Percentiles rank a stretch among this genome's conserved stretches.
These are phyloP conservation scores for Pipa parva DNA, from an alignment of 2,113 vertebrate genomes.

Conservation along the genomic window DNA sequence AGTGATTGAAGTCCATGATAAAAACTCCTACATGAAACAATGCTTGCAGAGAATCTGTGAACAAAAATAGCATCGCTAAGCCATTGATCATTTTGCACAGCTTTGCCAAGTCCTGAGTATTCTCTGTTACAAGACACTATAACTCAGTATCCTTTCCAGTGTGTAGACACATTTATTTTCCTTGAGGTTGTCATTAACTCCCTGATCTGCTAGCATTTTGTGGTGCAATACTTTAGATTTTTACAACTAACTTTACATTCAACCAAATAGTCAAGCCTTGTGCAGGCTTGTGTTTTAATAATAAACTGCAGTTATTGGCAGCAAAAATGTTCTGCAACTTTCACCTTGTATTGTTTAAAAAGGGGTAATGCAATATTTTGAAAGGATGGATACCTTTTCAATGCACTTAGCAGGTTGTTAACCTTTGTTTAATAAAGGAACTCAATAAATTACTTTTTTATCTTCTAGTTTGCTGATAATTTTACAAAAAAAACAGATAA, in stretches of 20 bases:
- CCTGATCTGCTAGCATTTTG: not conserved
- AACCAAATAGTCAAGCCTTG: not conserved
- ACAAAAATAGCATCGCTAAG: slow-evolving; percentile 51
- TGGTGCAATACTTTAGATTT: not conserved
- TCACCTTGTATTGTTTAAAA: too few species aligned
- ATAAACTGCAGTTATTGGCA: not conserved
- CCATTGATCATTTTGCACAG: not conserved
- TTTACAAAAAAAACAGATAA: too few species aligned
- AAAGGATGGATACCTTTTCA: not conserved
- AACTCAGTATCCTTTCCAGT: slow-evolving; percentile 1
- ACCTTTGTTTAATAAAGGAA: slow-evolving; percentile 12
- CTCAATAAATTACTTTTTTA: too few species aligned
- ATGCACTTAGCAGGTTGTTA: not conserved
- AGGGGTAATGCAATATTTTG: too few species aligned
- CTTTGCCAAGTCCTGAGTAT: not conserved
- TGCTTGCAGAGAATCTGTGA: slow-evolving; percentile 75
- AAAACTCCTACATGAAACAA: slow-evolving; percentile 73
- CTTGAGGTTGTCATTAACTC: not conserved
- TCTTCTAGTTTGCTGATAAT: too few species aligned
- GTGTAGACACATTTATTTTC: not conserved
- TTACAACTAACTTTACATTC: not conserved
- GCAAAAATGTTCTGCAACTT: not conserved
- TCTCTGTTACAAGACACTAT: slow-evolving; percentile 19
- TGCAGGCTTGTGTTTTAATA: not conserved
- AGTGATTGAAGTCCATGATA: slow-evolving; percentile 84